Base-by-base conservation (phyloP, 2,888 invertebrate species). In the Andrena trimmerana region DNA sequence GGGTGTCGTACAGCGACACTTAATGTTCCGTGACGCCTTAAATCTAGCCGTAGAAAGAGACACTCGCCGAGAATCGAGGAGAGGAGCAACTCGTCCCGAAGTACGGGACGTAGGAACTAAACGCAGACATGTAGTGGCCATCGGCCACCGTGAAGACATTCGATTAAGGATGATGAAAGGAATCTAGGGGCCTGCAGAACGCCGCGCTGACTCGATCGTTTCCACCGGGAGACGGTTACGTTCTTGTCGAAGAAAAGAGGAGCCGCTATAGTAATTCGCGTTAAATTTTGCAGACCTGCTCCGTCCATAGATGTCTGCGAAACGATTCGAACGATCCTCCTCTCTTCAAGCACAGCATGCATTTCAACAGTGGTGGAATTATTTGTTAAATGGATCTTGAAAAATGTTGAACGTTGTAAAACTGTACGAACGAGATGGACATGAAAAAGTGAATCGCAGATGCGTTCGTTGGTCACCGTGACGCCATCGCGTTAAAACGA, bases 1-100 rank as follows among this genome's bases (percentile, higher is more conserved):
- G 85, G 85, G 75, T 59, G 73, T 27, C 42, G 67, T 63, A 31
- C 57, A 16, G 76, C 59, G 73, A 70, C 80, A 48, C 57, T 84
- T 88, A 90, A 91, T 86, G 86, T 67, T 33, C 89, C 91, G 86
- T 91, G 91, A 91, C 90, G 90, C 85, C 84, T 90, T 90, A 88
- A 90, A 90, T 90, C 86, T 85, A 66, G 57, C 24, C 68, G 33
- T 67, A 54, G 52, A 71, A 79, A 76, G 67, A 68, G 81, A 72
- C 29, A 20, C 69, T 70, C 27, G 79, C 52, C 42, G 69, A 20
- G 50, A 5, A n/a, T 36, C 48, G 31, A 4, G 33, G 7, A 73
- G 50, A 78, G 65, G 50, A 66, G 27, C 78, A 36, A 77, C 65
- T 69, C 36, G 79, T 68, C 54, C 52, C 60, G 10, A 33, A 63